Evolutionary conservation across 2,113 vertebrate genomes (phyloP), one percentile per base, ranked within the genome.

Genomic region (Oncorhynchus gorbuscha): DNA sequence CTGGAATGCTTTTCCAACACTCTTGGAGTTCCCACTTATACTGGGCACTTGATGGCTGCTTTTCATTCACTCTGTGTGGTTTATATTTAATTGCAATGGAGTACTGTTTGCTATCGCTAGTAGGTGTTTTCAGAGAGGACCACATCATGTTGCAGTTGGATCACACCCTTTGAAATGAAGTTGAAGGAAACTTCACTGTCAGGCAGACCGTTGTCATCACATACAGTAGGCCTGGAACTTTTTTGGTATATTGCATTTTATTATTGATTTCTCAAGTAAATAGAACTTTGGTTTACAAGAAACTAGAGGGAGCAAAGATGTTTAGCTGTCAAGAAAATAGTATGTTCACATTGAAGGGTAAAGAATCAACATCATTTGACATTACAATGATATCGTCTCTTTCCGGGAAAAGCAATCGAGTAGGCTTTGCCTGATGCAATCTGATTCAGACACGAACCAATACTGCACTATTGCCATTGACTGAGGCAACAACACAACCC

Each of bases 371-470:
- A 45, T 45, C 0, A 45, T 45, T 45, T 45, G 8, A 45, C 39
- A 45, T 45, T 45, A 12, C 39, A 45, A 11, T 45, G 39, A 45
- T 45, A 45, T 45, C 59, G 5, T 62, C n/a, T 45, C 22, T 65
- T 62, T 16, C 32, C 24, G 30, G 24, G 5, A 14, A 67, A 67
- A 26, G 64, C 12, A 62, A 62, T 16, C 14, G 64, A 66, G 24
- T 32, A 30, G 12, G 65, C 24, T 30, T 30, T 30, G 22, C 4
- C 26, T 67, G 24, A 67, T 67, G 26, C 65, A 67, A 67, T 67
- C 65, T 24, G 26, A 22, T 24, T 32, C 26, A 22, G 26, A 66
- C 20, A 9, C 26, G 70, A 67, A 72, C 71, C 67, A 83, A 67
- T 64, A 62, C 39, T 45, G 39, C 39, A 22, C 20, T 24, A 11